Evolutionary conservation across 37 sponge, comb jelly and placozoan genomes (phyloP).

Genomic region (Aphrocallistes beatrix): DNA sequence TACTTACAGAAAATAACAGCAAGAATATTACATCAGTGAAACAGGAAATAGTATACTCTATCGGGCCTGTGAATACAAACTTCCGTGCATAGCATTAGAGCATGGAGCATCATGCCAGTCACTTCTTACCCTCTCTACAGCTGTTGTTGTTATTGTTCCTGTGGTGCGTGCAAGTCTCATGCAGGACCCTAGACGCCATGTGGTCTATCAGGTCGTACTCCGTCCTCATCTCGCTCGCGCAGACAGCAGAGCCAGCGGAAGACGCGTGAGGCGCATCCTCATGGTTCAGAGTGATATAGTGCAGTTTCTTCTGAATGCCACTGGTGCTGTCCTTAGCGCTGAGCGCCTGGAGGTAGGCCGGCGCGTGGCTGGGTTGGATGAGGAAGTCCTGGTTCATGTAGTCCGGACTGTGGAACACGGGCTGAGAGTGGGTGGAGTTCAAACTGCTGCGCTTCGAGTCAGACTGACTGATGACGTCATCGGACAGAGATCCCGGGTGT

Average conservation of each 20-base stretch:
- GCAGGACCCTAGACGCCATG: neutral
- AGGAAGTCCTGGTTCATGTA: neutral
- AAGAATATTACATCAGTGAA: too few relatives aligned
- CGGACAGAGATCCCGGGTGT: neutral
- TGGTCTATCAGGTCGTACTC: slow-evolving; percentile 19
- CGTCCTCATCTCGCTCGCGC: neutral
- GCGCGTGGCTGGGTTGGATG: neutral
- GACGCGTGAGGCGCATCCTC: neutral
- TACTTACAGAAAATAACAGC: too few relatives aligned
- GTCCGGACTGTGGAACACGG: neutral
- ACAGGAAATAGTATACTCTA: too few relatives aligned
- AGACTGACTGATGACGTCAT: neutral
- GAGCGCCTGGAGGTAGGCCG: neutral
- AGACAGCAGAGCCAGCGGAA: neutral
- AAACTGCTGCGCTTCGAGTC: slow-evolving; percentile 13
- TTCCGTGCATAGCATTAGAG: too few relatives aligned
- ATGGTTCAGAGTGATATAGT: neutral
- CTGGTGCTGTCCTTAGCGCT: neutral
- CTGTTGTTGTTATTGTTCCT: slow-evolving; percentile 15
- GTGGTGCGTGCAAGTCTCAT: neutral
- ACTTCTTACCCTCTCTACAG: too few relatives aligned
- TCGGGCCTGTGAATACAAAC: too few relatives aligned
- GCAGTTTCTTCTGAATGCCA: neutral
- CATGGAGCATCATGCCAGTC: too few relatives aligned
- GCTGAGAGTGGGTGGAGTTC: neutral